These are phyloP conservation scores for Castor canadensis DNA, from an alignment of 2,113 vertebrate genomes.

Conservation along the genomic window DNA sequence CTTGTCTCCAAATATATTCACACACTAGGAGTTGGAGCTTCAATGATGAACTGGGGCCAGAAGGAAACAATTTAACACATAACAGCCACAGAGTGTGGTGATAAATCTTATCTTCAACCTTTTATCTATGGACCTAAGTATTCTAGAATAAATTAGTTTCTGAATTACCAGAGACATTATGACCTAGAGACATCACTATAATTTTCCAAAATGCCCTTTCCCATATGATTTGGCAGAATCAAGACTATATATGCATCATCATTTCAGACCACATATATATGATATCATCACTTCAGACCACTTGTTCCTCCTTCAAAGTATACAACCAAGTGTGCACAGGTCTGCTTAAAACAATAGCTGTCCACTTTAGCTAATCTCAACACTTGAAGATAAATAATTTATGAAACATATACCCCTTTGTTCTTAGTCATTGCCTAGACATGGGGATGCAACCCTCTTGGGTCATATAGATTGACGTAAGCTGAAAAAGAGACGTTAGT, in stretches of 20 bases:
- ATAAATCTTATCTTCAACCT: not conserved
- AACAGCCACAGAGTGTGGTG: not conserved
- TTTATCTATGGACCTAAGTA: not conserved
- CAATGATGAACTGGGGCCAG: rapidly evolving
- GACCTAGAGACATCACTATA: not conserved
- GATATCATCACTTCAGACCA: not conserved
- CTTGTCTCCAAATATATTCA: not conserved
- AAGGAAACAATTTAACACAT: not conserved
- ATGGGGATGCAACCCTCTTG: not conserved
- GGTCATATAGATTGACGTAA: not conserved
- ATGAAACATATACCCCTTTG: not conserved
- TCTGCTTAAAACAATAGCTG: not conserved
- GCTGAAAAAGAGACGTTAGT: not conserved
- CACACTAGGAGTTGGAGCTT: not conserved
- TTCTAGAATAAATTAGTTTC: not conserved
- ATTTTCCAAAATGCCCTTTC: not conserved
- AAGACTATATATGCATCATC: too few relatives aligned
- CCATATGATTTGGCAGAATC: too few relatives aligned
- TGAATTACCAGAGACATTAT: not conserved
- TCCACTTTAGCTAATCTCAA: not conserved
- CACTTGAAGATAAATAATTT: not conserved
- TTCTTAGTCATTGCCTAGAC: not conserved
- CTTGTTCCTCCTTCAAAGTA: not conserved
- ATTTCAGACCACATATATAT: too few relatives aligned
- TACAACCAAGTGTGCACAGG: not conserved